phyloP scores from a whole-genome alignment of 2,797 vertebrate genomes.

The Acridotheres tristis region DNA sequence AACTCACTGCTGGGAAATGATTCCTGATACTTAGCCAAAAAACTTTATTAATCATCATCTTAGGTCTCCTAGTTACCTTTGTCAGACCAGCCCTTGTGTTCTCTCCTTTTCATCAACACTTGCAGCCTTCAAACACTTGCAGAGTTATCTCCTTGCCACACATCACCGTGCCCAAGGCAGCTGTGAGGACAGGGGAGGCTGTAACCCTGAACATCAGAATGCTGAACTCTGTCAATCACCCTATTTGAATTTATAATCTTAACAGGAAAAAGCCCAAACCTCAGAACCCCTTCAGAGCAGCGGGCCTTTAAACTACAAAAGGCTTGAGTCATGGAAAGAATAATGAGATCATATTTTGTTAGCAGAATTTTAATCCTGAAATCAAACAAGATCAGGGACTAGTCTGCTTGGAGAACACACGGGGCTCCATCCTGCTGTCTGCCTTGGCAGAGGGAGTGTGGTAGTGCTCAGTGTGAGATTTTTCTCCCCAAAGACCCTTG shows the following conservation, averaged over 20 bases:
- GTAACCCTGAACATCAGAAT: conserved; percentile 27
- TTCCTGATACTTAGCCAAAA: not conserved
- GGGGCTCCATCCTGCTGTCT: not conserved
- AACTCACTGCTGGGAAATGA: not conserved
- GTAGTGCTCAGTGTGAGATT: not conserved
- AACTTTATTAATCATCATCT: not conserved
- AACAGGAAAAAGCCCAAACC: not conserved
- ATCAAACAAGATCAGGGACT: conserved; percentile 19
- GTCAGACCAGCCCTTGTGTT: not conserved
- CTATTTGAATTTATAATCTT: conserved; percentile 15
- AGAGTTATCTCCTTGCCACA: not conserved
- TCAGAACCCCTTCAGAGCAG: conserved; percentile 12
- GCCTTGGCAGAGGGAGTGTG: not conserved
- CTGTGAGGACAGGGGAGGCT: not conserved
- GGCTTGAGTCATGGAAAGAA: conserved; percentile 17
- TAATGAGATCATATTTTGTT: conserved; percentile 42
- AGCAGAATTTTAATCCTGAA: conserved; percentile 46
- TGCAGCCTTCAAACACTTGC: conserved; percentile 9
- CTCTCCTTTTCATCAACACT: conserved; percentile 6
- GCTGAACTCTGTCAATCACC: conserved; percentile 52
- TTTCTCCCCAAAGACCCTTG: not conserved
- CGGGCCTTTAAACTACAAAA: conserved; percentile 39
- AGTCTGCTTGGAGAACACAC: not conserved
- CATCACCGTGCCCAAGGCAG: not conserved
- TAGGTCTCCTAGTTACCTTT: not conserved